A percentile compares a stretch with the other conserved stretches of the same genome.
Evolutionary conservation across 2,888 invertebrate species (phyloP).

Genomic region (Sialis lutaria): DNA sequence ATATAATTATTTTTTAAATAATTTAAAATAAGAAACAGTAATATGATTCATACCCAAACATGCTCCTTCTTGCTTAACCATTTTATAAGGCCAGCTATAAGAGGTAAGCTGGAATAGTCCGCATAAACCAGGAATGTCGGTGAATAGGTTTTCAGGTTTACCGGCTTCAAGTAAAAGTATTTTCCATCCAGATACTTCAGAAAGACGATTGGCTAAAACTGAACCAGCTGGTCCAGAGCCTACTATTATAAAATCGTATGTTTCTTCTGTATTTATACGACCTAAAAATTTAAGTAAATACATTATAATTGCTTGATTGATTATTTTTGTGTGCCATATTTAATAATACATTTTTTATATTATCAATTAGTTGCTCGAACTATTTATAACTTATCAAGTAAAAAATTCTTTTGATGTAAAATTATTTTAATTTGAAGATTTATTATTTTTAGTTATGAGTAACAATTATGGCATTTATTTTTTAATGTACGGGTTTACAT

Average conservation of each 20-base stretch:
- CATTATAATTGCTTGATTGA: no score
- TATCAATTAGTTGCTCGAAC: no score
- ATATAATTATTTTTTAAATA: no score
- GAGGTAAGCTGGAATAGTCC: slow-evolving; percentile 34
- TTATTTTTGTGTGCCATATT: no score
- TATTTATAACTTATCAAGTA: no score
- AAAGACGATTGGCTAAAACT: slow-evolving; percentile 48
- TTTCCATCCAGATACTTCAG: slow-evolving; percentile 40
- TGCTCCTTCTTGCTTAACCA: slow-evolving; percentile 34
- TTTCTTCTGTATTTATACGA: slow-evolving; percentile 10
- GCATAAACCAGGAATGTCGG: slow-evolving; percentile 33
- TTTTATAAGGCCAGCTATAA: slow-evolving; percentile 41
- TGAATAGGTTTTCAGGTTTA: slow-evolving; percentile 28
- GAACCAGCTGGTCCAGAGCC: slow-evolving; percentile 58
- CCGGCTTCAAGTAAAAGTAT: slow-evolving; percentile 52
- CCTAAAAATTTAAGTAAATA: neutral
- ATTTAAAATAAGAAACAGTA: no score
- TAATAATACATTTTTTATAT: no score
- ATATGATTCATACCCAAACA: slow-evolving; percentile 23
- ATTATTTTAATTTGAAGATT: no score
- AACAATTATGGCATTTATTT: no score
- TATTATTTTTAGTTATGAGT: no score
- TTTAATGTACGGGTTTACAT: no score
- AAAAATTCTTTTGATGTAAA: no score
- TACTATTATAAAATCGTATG: slow-evolving; percentile 47